A percentile compares a stretch with the other conserved stretches of the same genome.
These are phyloP conservation scores for Monochamus saltuarius DNA, from an alignment of 1,140 invertebrate species.

Conservation along the genomic window DNA sequence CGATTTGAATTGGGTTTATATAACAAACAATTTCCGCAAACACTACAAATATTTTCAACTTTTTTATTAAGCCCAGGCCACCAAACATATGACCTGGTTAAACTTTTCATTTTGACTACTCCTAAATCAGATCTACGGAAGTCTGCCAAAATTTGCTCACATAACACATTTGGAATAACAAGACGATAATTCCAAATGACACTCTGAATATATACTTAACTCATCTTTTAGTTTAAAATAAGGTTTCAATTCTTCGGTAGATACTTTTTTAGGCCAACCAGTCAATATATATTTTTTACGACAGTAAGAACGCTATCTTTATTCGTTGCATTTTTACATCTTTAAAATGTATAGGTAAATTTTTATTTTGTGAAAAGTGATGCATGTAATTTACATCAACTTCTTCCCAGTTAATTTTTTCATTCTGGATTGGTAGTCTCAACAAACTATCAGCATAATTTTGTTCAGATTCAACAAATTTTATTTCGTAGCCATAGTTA, in stretches of 20 bases:
- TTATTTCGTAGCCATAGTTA: slow-evolving; percentile 15
- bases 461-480: slow-evolving; percentile 17
- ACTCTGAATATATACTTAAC: neutral
- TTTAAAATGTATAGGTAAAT: slow-evolving; percentile 16
- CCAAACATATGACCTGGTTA: no score
- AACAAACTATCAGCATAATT: slow-evolving; percentile 17
- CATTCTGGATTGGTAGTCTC: neutral
- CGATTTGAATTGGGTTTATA: no score
- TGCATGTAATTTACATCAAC: neutral
- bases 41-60: no score
- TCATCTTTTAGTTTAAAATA: slow-evolving; percentile 6
- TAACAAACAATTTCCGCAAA: no score
- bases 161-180: slow-evolving; percentile 5
- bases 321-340: slow-evolving; percentile 4
- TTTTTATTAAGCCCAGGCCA: no score
- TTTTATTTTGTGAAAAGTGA: slow-evolving; percentile 12
- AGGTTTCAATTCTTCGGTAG: neutral
- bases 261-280: slow-evolving; percentile 9
- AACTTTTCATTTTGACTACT: slow-evolving; percentile 2
- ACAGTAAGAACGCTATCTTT: slow-evolving; percentile 6
- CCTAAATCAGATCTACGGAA: neutral
- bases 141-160: neutral
- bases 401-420: slow-evolving; percentile 1
- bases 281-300: slow-evolving; percentile 4
- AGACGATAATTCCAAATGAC: slow-evolving; percentile 6